Percentiles rank a stretch among this genome's conserved stretches.
These are phyloP conservation scores for Anser cygnoides DNA, from an alignment of 2,113 vertebrate species.

Conservation along the genomic window DNA sequence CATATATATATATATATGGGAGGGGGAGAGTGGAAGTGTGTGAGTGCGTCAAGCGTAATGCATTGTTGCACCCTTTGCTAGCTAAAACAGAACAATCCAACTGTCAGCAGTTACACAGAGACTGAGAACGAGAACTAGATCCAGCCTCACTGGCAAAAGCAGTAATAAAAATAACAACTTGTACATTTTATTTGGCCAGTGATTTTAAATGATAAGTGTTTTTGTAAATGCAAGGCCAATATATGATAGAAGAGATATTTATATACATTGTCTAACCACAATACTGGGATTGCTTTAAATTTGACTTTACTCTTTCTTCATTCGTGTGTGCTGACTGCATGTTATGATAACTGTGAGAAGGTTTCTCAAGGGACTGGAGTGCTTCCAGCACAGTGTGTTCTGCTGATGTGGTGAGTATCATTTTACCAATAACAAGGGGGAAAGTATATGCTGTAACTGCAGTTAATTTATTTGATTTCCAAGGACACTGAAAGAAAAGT, in stretches of 20 bases:
- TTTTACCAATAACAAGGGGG: background rate
- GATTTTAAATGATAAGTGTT: background rate
- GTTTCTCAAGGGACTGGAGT: background rate
- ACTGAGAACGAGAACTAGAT: background rate
- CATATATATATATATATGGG: too few species aligned
- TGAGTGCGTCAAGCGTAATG: background rate
- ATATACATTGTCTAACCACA: background rate
- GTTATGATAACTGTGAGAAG: background rate
- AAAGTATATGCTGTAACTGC: background rate
- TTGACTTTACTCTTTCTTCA: constrained; percentile 4
- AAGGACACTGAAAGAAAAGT: background rate
- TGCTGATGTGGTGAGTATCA: background rate
- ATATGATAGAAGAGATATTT: background rate
- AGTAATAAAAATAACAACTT: background rate
- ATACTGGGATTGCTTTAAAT: constrained; percentile 5
- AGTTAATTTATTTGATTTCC: constrained; percentile 16
- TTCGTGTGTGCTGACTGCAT: background rate
- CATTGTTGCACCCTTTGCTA: background rate
- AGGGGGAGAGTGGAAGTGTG: background rate
- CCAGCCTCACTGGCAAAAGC: background rate
- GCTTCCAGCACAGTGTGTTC: background rate
- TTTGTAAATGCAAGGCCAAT: background rate
- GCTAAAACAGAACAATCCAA: rapidly evolving
- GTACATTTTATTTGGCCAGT: background rate
- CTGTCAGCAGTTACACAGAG: background rate